A percentile compares a stretch with the other conserved stretches of the same genome.
Evolutionary conservation across 2,113 vertebrate species (phyloP).

Genomic region (Synodontis membranacea): DNA sequence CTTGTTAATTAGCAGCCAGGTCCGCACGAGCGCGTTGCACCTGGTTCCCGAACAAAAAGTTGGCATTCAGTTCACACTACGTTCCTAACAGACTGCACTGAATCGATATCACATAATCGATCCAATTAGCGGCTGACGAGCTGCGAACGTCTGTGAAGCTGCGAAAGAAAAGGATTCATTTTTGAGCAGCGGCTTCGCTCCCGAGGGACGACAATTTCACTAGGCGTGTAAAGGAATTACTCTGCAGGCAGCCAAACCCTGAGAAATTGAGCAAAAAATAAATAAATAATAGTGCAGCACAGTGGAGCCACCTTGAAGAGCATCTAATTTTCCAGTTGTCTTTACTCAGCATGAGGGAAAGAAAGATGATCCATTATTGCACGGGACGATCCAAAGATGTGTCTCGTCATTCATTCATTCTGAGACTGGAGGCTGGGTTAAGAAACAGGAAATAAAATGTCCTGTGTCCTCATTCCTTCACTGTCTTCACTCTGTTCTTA

Average conservation of each 20-base stretch:
- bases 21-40: neutral
- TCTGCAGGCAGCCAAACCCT: neutral
- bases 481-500: neutral
- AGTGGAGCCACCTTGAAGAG: neutral
- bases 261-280: neutral
- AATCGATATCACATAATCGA: neutral
- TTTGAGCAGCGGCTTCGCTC: constrained; percentile 16
- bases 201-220: constrained; percentile 2
- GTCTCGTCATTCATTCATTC: neutral
- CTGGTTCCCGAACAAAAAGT: neutral
- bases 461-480: neutral
- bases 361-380: neutral
- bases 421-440: neutral
- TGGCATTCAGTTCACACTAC: neutral
- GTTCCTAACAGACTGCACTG: neutral
- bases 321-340: neutral
- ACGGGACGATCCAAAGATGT: neutral
- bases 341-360: neutral
- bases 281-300: neutral
- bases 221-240: constrained; percentile 27
- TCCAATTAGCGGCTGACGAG: neutral
- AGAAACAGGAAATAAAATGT: neutral
- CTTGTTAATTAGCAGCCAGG: neutral
- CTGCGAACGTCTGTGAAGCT: neutral
- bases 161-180: constrained; percentile 6